Evolutionary conservation across 2,113 vertebrate species (phyloP).

Genomic region (Corythaixoides concolor): DNA sequence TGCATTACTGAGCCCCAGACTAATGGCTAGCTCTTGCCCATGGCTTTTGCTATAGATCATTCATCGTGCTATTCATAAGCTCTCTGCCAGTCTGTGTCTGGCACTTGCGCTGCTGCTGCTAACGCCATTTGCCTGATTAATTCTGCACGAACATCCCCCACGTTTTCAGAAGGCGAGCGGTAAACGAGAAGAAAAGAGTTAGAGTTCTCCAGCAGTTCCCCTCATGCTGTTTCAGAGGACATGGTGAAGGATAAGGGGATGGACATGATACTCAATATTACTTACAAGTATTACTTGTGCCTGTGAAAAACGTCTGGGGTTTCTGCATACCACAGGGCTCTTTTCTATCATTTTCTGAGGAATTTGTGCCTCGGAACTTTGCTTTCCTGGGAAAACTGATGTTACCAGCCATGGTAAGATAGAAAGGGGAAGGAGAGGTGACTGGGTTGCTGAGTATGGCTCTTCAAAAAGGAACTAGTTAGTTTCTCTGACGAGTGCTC

Average conservation of each 20-base stretch:
- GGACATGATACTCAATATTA: background rate
- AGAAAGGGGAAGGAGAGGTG: background rate
- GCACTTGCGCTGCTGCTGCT: constrained; percentile 54
- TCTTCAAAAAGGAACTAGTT: background rate
- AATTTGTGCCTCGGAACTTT: background rate
- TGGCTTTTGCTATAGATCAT: constrained; percentile 92
- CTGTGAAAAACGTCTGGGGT: background rate
- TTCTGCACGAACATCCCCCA: background rate
- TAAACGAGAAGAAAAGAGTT: background rate
- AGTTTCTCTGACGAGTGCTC: background rate
- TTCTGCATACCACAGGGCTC: background rate
- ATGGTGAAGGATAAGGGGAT: background rate
- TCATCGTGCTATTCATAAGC: constrained; percentile 86
- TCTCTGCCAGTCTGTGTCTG: constrained; percentile 77
- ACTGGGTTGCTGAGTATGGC: background rate
- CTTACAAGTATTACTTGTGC: background rate
- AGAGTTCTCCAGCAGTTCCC: background rate
- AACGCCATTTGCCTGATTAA: constrained; percentile 31
- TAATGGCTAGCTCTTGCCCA: constrained; percentile 93
- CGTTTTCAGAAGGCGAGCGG: background rate
- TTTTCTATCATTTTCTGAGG: background rate
- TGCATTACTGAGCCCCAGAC: constrained; percentile 88
- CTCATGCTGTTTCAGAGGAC: background rate
- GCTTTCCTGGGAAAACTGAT: background rate
- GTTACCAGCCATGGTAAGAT: background rate